Percentiles rank a stretch among this genome's conserved stretches.
phyloP scores from a whole-genome alignment of 2,888 invertebrate species.

The Cantharis flavilabris region DNA sequence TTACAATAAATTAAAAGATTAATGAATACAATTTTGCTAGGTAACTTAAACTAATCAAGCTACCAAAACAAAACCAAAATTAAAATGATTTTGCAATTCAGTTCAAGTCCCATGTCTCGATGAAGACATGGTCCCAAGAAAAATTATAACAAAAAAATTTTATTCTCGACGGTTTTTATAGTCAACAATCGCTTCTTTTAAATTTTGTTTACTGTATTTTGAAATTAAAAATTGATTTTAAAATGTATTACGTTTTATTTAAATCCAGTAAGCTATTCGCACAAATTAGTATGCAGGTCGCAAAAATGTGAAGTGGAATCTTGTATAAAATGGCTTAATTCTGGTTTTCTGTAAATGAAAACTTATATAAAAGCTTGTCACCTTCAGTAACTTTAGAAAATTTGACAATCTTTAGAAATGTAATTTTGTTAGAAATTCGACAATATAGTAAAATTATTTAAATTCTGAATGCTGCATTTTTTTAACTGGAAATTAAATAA shows the following conservation, averaged over 20 bases:
- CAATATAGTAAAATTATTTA: background rate
- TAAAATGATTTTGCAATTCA: too few relatives aligned
- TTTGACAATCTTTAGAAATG: background rate
- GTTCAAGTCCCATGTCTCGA: too few relatives aligned
- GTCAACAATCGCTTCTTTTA: background rate
- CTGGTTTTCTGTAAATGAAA: slow-evolving; percentile 2
- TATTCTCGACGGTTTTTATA: too few relatives aligned
- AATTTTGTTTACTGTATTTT: background rate
- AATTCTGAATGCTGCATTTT: background rate
- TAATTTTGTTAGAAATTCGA: background rate
- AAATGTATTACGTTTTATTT: background rate
- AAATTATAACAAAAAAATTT: too few relatives aligned
- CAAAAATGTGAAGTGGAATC: slow-evolving; percentile 2
- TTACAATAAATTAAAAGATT: too few relatives aligned
- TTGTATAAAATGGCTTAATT: background rate
- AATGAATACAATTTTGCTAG: too few relatives aligned
- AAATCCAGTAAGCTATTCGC: background rate
- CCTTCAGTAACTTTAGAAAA: background rate
- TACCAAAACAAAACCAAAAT: too few relatives aligned
- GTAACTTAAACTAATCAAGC: too few relatives aligned
- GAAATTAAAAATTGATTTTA: background rate
- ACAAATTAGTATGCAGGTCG: background rate
- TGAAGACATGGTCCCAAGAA: too few relatives aligned
- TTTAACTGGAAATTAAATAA: background rate
- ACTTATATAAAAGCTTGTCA: slow-evolving; percentile 1